phyloP scores from a whole-genome alignment of 1,140 invertebrate species.

The Latrodectus geometricus region DNA sequence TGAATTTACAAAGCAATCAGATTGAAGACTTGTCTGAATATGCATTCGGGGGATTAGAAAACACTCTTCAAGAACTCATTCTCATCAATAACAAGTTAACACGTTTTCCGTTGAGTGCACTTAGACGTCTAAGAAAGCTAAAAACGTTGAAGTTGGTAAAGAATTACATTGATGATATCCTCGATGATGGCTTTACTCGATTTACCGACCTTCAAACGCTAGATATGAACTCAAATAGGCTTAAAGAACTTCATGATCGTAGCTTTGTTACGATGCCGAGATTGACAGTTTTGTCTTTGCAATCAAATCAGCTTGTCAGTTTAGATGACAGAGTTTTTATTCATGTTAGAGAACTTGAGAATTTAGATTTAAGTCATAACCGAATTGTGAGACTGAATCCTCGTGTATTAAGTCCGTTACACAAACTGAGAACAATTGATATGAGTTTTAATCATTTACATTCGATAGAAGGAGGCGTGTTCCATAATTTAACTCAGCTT shows the following conservation, averaged over 20 bases:
- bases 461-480: slow-evolving; percentile 80
- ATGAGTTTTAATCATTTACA: slow-evolving; percentile 89
- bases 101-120: slow-evolving; percentile 81
- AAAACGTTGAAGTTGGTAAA: slow-evolving; percentile 81
- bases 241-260: slow-evolving; percentile 79
- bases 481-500: slow-evolving; percentile 81
- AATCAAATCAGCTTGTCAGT: slow-evolving; percentile 83
- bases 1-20: slow-evolving; percentile 87
- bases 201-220: slow-evolving; percentile 80
- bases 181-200: slow-evolving; percentile 77
- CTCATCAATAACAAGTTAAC: slow-evolving; percentile 87
- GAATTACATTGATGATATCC: slow-evolving; percentile 81
- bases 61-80: slow-evolving; percentile 83
- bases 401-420: slow-evolving; percentile 79
- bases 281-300: slow-evolving; percentile 82
- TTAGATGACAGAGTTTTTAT: slow-evolving; percentile 79
- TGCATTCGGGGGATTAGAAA: slow-evolving; percentile 84
- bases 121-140: slow-evolving; percentile 81
- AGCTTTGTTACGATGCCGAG: slow-evolving; percentile 84
- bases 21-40: slow-evolving; percentile 78
- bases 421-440: slow-evolving; percentile 82
- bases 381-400: slow-evolving; percentile 74
- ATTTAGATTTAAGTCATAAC: slow-evolving; percentile 88
- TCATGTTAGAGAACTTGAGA: slow-evolving; percentile 80
- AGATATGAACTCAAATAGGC: slow-evolving; percentile 87